phyloP scores from a whole-genome alignment of 2,113 vertebrate genomes.

The Anas platyrhynchos region DNA sequence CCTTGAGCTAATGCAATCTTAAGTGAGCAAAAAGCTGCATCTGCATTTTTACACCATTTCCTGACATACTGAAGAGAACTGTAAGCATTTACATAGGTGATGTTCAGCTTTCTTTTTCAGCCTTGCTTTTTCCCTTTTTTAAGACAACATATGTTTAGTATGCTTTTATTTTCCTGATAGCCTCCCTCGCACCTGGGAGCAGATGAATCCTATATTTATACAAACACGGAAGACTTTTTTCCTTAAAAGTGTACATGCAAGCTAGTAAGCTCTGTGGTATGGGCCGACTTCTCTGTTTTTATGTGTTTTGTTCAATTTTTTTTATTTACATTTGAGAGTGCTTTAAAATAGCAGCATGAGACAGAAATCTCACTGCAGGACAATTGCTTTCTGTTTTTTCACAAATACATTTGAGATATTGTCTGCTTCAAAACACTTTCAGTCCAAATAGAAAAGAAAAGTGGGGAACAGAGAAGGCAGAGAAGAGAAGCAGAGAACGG shows the following conservation, averaged over 20 bases:
- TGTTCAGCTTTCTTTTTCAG: neutral
- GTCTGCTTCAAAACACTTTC: slow-evolving; percentile 31
- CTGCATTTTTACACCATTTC: neutral
- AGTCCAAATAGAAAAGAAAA: neutral
- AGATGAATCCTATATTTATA: slow-evolving; percentile 1
- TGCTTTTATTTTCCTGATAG: neutral
- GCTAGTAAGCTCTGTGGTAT: neutral
- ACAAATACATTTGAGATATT: slow-evolving; percentile 4
- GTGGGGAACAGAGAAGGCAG: neutral
- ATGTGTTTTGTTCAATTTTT: neutral
- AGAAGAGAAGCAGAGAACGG: neutral
- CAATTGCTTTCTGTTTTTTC: neutral
- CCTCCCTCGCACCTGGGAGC: neutral
- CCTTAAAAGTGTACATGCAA: neutral
- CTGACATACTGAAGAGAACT: neutral
- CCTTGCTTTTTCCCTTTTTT: neutral
- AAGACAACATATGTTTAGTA: neutral
- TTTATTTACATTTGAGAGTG: slow-evolving; percentile 48
- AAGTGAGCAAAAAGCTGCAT: neutral
- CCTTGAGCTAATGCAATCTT: neutral
- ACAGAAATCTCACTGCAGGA: neutral
- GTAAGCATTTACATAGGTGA: neutral
- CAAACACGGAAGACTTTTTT: neutral
- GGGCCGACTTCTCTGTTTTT: neutral
- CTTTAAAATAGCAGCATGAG: slow-evolving; percentile 24